Evolutionary conservation across 2,888 invertebrate genomes (phyloP).

Genomic region (Toxonevra muliebris): DNA sequence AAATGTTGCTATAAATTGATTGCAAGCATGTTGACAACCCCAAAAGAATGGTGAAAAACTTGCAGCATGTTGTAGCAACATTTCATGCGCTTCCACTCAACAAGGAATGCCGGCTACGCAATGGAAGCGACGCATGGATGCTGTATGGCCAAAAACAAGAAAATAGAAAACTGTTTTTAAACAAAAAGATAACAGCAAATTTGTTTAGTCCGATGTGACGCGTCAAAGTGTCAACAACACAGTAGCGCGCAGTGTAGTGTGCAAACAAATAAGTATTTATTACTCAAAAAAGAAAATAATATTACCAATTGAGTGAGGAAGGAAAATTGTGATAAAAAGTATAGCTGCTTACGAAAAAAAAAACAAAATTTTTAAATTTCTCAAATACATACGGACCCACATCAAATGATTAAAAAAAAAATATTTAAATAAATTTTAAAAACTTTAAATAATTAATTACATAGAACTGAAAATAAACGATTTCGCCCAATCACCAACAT

Average conservation of each 20-base stretch:
- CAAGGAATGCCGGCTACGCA: constrained; percentile 19
- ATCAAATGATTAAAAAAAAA: neutral
- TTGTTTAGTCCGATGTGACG: constrained; percentile 9
- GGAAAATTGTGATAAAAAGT: neutral
- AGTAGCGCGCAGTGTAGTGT: neutral
- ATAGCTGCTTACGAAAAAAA: neutral
- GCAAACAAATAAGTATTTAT: neutral
- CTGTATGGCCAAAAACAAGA: neutral
- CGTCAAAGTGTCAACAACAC: constrained; percentile 3
- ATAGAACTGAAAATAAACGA: neutral
- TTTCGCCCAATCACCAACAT: neutral
- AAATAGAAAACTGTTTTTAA: too few relatives aligned
- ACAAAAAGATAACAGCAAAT: too few relatives aligned
- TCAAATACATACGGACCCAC: neutral
- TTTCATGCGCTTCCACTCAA: too few relatives aligned
- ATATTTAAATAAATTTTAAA: neutral
- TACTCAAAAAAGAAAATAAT: neutral
- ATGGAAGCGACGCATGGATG: constrained; percentile 13
- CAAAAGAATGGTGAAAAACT: too few relatives aligned
- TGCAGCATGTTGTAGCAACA: too few relatives aligned
- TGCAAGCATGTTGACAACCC: too few relatives aligned
- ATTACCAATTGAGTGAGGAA: neutral
- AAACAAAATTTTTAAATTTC: neutral
- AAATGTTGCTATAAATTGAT: too few relatives aligned
- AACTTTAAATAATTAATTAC: neutral